Evolutionary conservation across 1,140 invertebrate species (phyloP).

Genomic region (Eumaeus atala): DNA sequence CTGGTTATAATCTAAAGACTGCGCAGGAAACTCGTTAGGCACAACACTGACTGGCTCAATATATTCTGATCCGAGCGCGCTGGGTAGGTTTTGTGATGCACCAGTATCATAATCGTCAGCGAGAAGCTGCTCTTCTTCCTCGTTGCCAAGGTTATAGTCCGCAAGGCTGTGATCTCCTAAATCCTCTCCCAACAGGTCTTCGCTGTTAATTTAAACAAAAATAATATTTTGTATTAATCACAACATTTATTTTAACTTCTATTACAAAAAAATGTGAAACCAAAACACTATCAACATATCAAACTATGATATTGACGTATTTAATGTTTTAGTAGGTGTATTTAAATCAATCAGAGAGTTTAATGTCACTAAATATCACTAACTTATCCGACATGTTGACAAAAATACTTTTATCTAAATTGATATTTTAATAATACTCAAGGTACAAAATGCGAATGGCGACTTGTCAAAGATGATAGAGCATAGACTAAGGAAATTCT

Average conservation of each 20-base stretch:
- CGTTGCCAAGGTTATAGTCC: slow-evolving; percentile 65
- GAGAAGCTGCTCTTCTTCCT: slow-evolving; percentile 62
- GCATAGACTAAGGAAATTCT: too few species aligned
- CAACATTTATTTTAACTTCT: not conserved
- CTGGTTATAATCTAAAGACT: slow-evolving; percentile 33
- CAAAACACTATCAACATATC: not conserved
- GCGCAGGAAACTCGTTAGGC: slow-evolving; percentile 36
- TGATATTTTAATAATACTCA: too few species aligned
- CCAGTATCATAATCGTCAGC: slow-evolving; percentile 60
- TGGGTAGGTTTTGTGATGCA: slow-evolving; percentile 54
- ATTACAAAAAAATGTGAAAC: too few species aligned
- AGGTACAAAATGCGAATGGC: not conserved
- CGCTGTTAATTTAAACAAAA: slow-evolving; percentile 37
- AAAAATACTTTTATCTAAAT: slow-evolving; percentile 33
- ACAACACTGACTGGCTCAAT: slow-evolving; percentile 36
- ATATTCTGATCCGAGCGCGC: slow-evolving; percentile 32
- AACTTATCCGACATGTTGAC: slow-evolving; percentile 71
- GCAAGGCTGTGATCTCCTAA: slow-evolving; percentile 65
- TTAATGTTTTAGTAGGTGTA: not conserved
- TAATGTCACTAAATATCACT: slow-evolving; percentile 32
- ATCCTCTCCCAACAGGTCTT: slow-evolving; percentile 64
- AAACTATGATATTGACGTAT: not conserved
- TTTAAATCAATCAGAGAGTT: not conserved
- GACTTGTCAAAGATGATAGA: not conserved
- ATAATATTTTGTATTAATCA: not conserved